These are phyloP conservation scores for Myotis pilosus DNA, from an alignment of 2,797 vertebrate genomes.

Conservation along the genomic window DNA sequence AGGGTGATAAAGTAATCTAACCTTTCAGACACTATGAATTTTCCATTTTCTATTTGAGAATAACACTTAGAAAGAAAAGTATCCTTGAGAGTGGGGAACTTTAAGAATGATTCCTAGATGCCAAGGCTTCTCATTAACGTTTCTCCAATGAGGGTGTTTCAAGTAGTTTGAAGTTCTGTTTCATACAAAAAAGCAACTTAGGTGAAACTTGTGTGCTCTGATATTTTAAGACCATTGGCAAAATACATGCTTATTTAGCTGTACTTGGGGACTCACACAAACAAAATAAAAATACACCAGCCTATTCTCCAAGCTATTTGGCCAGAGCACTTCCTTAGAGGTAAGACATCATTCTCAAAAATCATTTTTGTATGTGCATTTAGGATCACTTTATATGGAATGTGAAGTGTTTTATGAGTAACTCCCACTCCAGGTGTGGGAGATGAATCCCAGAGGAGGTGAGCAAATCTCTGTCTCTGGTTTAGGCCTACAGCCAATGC, in stretches of 20 bases:
- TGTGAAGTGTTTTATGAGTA: constrained; percentile 18
- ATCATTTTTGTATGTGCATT: neutral
- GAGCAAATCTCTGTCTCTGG: neutral
- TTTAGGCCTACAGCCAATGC: neutral
- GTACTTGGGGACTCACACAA: neutral
- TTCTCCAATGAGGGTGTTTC: constrained; percentile 41
- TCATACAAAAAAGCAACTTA: constrained; percentile 3
- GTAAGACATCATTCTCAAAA: constrained; percentile 2
- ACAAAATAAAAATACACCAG: neutral
- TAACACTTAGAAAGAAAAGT: constrained; percentile 49
- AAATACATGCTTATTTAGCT: constrained; percentile 25
- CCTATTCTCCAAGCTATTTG: neutral
- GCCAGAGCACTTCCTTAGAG: constrained; percentile 1
- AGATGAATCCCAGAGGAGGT: neutral
- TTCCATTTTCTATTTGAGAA: constrained; percentile 60
- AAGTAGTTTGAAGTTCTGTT: constrained; percentile 51
- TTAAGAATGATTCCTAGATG: constrained; percentile 58
- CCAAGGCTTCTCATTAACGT: constrained; percentile 53
- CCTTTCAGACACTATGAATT: constrained; percentile 58
- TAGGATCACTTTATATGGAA: constrained; percentile 13
- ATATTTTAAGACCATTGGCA: constrained; percentile 11
- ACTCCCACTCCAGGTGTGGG: neutral
- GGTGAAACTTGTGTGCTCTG: constrained; percentile 51
- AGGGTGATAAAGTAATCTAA: constrained; percentile 56
- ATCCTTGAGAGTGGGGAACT: neutral